A percentile compares a stretch with the other conserved stretches of the same genome.
phyloP scores from a whole-genome alignment of 2,797 vertebrate species.

The Antrozous pallidus region DNA sequence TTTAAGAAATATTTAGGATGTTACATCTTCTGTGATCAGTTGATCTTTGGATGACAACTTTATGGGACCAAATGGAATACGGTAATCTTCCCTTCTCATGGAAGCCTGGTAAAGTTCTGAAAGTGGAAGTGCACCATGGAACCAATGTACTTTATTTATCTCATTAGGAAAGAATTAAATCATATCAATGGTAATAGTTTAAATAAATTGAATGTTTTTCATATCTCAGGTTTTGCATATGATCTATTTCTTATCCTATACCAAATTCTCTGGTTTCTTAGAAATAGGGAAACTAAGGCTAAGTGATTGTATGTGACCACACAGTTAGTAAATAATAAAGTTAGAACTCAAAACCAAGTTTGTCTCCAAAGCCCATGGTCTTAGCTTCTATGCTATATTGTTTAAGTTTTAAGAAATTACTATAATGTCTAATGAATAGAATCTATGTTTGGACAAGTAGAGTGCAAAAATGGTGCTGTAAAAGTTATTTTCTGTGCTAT shows the following conservation, averaged over 20 bases:
- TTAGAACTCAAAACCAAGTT: not conserved
- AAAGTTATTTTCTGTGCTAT: not conserved
- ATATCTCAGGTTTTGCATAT: not conserved
- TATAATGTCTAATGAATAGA: not conserved
- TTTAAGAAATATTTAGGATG: not conserved
- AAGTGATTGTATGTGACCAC: not conserved
- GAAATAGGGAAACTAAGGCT: not conserved
- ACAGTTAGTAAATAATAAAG: not conserved
- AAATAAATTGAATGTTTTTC: not conserved
- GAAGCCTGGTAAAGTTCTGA: not conserved
- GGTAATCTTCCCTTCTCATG: not conserved
- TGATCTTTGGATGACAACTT: not conserved
- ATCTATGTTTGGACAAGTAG: not conserved
- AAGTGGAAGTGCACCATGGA: not conserved
- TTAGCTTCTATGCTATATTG: not conserved
- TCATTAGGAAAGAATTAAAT: not conserved
- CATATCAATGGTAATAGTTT: not conserved
- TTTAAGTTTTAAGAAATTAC: not conserved
- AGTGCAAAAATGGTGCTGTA: not conserved
- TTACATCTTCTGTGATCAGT: slow-evolving; percentile 45
- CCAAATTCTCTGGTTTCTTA: not conserved
- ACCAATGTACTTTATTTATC: not conserved
- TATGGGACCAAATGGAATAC: not conserved
- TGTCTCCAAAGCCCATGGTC: not conserved
- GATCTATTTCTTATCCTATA: not conserved